Conservation (phyloP, 1,140 invertebrate genomes). For the Apis laboriosa region DNA sequence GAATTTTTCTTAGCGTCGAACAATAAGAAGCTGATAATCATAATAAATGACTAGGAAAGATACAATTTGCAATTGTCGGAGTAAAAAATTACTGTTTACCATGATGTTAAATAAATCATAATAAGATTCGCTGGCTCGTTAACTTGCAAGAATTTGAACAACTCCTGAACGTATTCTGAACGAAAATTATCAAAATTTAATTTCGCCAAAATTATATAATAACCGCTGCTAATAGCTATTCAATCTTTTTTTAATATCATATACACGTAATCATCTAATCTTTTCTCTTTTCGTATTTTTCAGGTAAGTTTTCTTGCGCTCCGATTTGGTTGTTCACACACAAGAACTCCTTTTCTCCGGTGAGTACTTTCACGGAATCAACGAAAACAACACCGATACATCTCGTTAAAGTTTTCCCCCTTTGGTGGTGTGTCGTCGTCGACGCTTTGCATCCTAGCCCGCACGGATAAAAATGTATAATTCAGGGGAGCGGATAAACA, state of each 20-base stretch:
- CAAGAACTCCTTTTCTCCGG: conserved; percentile 9
- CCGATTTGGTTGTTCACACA: neutral
- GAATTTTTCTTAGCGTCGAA: neutral
- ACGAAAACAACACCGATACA: conserved; percentile 47
- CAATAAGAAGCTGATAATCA: neutral
- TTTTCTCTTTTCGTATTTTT: conserved; percentile 39
- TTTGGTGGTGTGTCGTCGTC: neutral
- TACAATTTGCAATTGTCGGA: neutral
- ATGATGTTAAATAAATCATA: neutral
- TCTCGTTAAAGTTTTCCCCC: conserved; percentile 35
- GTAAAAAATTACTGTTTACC: neutral
- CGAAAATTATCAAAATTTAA: too few species aligned
- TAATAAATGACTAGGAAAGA: neutral
- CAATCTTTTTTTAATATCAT: too few species aligned
- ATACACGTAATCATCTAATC: neutral
- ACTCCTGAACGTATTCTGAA: neutral
- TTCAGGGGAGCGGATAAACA: conserved; percentile 34
- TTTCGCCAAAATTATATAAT: too few species aligned
- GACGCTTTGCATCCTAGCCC: conserved; percentile 2
- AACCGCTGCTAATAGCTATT: too few species aligned
- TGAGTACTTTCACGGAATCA: conserved; percentile 53
- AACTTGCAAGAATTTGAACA: neutral
- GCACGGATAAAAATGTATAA: conserved; percentile 43
- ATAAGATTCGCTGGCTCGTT: neutral
- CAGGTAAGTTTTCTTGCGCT: conserved; percentile 50